Evolutionary conservation across 2,113 vertebrate genomes (phyloP).

Genomic region (Brachionichthys hirsutus): DNA sequence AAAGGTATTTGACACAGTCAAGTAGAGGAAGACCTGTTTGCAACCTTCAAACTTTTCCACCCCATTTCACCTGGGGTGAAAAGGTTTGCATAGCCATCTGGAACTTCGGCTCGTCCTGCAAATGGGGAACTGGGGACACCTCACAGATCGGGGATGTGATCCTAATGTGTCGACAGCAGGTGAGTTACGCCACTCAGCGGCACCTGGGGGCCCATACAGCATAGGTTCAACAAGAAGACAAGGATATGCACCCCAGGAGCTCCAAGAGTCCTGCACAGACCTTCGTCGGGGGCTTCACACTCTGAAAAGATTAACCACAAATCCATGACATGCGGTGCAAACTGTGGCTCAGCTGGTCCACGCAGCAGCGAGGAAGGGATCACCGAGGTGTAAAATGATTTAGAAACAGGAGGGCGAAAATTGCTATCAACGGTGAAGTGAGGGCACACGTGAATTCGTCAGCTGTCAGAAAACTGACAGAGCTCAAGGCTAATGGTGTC

Average conservation of each 20-base stretch:
- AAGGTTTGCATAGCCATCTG: conserved; percentile 59
- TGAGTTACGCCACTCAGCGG: conserved; percentile 50
- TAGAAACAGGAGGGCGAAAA: conserved; percentile 55
- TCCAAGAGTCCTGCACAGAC: conserved; percentile 9
- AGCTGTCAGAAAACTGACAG: conserved; percentile 62
- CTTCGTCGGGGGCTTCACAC: conserved; percentile 39
- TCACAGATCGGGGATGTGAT: conserved; percentile 38
- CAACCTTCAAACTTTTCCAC: conserved; percentile 37
- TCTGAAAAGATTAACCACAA: conserved; percentile 46
- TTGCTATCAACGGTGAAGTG: conserved; percentile 32
- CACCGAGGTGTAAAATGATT: conserved; percentile 62
- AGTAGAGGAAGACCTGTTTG: conserved; percentile 45
- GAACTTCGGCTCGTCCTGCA: conserved; percentile 42
- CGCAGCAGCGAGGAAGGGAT: conserved; percentile 45
- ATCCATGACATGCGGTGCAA: conserved; percentile 50
- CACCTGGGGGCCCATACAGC: conserved; percentile 36
- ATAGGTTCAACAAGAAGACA: conserved; percentile 34
- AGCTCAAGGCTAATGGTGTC: conserved; percentile 62
- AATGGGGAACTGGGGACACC: conserved; percentile 24
- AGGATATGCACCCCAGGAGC: conserved; percentile 28
- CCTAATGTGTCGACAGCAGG: conserved; percentile 60
- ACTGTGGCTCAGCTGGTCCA: conserved; percentile 67
- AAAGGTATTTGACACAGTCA: conserved; percentile 56
- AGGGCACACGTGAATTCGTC: conserved; percentile 43
- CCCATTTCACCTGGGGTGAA: conserved; percentile 40